Evolutionary conservation across 2,113 vertebrate species (phyloP), one percentile per base, ranked within the genome.

Genomic region (Cichladusa arquata): DNA sequence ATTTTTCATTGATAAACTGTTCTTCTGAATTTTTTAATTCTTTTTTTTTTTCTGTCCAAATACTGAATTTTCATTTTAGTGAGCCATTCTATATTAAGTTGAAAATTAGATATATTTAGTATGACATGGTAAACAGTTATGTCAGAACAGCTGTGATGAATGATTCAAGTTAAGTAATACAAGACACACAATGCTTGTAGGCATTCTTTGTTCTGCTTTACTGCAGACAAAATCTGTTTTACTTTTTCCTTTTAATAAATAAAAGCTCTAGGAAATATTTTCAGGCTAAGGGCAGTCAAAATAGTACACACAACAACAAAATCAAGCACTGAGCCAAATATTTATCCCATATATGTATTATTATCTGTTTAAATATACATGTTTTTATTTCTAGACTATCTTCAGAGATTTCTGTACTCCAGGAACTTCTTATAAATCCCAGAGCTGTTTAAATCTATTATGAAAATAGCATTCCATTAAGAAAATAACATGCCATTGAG

Each of bases 391-490:
- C 72, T 38, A 45, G 61, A 53, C 28, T 77, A 61, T 58, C 58
- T 58, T 61, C 6, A 8, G 51, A 88, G 67, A 93, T 80, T 83
- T 83, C 54, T 69, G n/a, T 83, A 65, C 72, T 61, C 45, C 73
- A 62, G 83, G 28, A 95, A 48, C 45, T 33, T 67, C 57, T 79
- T 45, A 20, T 47, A 88, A 93, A 91, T 83, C 80, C 81, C 80
- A 86, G n/a, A 88, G 81, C 58, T 86, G n/a, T 77, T 92, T 58
- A 69, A 91, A 77, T 61, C 86, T 77, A 73, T 88, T 65, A 91
- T 65, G 91, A 95, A 95, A 93, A 71, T 76, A 90, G 83, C 86
- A 95, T 88, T 48, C 74, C 79, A 92, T 82, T 95, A 93, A 56
- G 79, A 86, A 90, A 92, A 92, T 51, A 95, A 42, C 70, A 82